These are phyloP conservation scores for Lepidochitona cinerea DNA, from an alignment of 2,888 invertebrate species.

Conservation along the genomic window DNA sequence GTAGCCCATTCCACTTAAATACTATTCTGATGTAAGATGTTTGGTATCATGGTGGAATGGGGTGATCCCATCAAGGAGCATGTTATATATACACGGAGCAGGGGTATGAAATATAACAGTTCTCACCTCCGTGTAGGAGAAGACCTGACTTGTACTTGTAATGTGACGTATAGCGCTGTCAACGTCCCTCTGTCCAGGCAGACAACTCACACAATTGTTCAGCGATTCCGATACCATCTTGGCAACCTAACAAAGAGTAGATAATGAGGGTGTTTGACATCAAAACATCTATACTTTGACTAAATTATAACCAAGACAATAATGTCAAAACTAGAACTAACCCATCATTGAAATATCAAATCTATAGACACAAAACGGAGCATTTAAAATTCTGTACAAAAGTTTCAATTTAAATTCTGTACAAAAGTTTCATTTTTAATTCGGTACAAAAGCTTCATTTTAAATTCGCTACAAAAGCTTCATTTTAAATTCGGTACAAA, in stretches of 20 bases:
- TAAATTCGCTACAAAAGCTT: too few relatives aligned
- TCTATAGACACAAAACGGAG: background rate
- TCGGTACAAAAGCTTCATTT: too few relatives aligned
- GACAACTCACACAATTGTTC: constrained; percentile 83
- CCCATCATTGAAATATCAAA: background rate
- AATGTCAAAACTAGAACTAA: background rate
- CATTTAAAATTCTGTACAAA: background rate
- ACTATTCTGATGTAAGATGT: too few relatives aligned
- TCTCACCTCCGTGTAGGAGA: constrained; percentile 73
- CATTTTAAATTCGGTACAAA: too few relatives aligned
- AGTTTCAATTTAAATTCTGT: background rate
- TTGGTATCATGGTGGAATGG: too few relatives aligned
- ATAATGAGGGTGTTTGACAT: too few relatives aligned
- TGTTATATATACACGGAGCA: too few relatives aligned
- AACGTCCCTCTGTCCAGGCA: constrained; percentile 95
- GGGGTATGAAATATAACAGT: too few relatives aligned
- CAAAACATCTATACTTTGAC: too few relatives aligned
- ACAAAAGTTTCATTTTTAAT: background rate
- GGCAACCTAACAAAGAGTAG: constrained; percentile 72
- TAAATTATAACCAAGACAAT: background rate
- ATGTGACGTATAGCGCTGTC: constrained; percentile 89
- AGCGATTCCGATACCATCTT: constrained; percentile 74
- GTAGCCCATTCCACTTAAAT: too few relatives aligned
- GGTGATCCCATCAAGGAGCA: too few relatives aligned
- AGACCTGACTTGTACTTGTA: constrained; percentile 75